phyloP scores from a whole-genome alignment of 2,113 vertebrate genomes.

The Trematocara stigmaticum region DNA sequence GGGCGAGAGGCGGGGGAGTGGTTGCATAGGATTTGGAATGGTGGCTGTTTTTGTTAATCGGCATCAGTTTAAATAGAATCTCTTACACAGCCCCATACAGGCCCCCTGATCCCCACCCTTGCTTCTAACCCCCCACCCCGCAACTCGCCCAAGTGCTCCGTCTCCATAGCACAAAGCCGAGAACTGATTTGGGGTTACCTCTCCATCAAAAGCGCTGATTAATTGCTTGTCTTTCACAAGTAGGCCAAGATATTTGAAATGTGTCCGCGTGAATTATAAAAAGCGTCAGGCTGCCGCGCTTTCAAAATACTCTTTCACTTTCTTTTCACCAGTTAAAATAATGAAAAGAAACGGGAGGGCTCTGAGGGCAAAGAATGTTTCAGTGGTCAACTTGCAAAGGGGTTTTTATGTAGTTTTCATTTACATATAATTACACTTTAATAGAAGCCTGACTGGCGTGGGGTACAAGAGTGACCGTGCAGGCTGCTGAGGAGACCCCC shows the following conservation, averaged over 20 bases:
- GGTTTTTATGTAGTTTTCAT: slow-evolving; percentile 63
- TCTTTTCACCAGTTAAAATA: background rate
- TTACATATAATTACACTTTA: slow-evolving; percentile 77
- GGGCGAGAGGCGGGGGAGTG: background rate
- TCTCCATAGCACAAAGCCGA: slow-evolving; percentile 29
- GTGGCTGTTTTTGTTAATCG: slow-evolving; percentile 49
- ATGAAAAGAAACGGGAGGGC: background rate
- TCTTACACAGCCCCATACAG: slow-evolving; percentile 39
- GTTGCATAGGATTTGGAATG: slow-evolving; percentile 41
- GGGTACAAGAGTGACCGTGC: slow-evolving; percentile 65
- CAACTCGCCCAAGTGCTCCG: slow-evolving; percentile 10
- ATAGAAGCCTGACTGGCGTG: slow-evolving; percentile 75
- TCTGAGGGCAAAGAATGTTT: slow-evolving; percentile 15
- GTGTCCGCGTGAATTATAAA: background rate
- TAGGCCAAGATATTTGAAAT: slow-evolving; percentile 6
- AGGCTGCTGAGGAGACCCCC: slow-evolving; percentile 62
- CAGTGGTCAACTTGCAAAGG: slow-evolving; percentile 54
- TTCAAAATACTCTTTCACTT: background rate
- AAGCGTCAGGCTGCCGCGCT: background rate
- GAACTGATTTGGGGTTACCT: slow-evolving; percentile 30
- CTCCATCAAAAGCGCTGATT: slow-evolving; percentile 44
- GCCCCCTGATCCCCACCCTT: slow-evolving; percentile 21
- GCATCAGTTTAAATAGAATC: slow-evolving; percentile 61
- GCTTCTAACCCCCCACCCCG: slow-evolving; percentile 6
- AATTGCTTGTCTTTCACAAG: slow-evolving; percentile 42